Base-by-base conservation (phyloP, 2,113 vertebrate species). In the Taurulus bubalis region DNA sequence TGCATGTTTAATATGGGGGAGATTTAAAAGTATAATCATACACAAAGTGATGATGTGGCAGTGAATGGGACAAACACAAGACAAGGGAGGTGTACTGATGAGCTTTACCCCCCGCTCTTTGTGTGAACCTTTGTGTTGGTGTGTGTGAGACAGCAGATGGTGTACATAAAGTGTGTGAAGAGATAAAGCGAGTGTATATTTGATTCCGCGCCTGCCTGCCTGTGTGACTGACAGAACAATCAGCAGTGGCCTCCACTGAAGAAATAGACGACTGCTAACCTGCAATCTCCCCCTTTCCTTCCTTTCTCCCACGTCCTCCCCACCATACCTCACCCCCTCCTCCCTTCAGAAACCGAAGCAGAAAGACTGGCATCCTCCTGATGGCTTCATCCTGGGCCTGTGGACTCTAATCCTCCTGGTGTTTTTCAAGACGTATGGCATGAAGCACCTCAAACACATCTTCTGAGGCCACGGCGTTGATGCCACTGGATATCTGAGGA, bases 291-390 rank as follows among this genome's bases (percentile, higher is more conserved):
- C 56, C 10, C n/a, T 8, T 6, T 34, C 28, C n/a, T 22, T 0
- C 56, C 67, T 8, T 63, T 4, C 32, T 16, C 18, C 62, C n/a
- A 28, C 22, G 9, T 53, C 26, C 11, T 55, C 36, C 63, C 18
- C 30, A 12, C 63, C 22, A 24, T 6, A 20, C 75, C 58, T 55
- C 6, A 5, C 38, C 77, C 5, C 47, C 24, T 2, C 38, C 10
- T 22, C 8, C 9, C 12, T 58, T 34, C 82, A 94, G 98, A 99
- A 99, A 93, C 97, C 98, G n/a, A 99, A 99, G 85, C 96, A 94
- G 91, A 99, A 95, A 85, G 96, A 99, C 85, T 99, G 98, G 98
- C 98, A 99, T 88, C 98, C 98, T 84, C 98, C 98, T 2, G 97
- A 98, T 15, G 98, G 98, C 60, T 99, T 99, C 93, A 99, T 99